Evolutionary conservation across 2,797 vertebrate species (phyloP).

Genomic region (Characodon lateralis): DNA sequence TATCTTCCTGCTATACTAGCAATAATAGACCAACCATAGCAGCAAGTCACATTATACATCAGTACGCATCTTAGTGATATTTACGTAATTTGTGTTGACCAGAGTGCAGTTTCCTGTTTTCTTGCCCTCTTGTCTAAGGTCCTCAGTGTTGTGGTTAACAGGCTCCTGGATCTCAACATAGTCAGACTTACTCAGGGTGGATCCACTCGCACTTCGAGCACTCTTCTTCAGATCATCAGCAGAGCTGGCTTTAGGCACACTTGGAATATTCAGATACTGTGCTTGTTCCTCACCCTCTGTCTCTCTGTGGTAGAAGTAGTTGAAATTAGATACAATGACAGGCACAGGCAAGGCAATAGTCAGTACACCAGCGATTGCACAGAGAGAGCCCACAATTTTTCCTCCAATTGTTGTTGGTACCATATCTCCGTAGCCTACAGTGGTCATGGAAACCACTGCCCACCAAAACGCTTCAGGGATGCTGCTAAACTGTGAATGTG

Average conservation of each 20-base stretch:
- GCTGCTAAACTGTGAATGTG: constrained; percentile 92
- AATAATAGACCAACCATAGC: constrained; percentile 10
- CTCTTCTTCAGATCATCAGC: constrained; percentile 92
- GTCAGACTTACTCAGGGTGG: constrained; percentile 95
- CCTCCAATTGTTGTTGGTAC: constrained; percentile 97
- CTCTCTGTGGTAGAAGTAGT: constrained; percentile 99
- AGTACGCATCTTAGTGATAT: constrained; percentile 98
- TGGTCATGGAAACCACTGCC: constrained; percentile 99
- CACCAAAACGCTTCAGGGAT: constrained; percentile 99
- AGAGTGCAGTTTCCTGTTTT: constrained; percentile 97
- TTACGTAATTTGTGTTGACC: constrained; percentile 98
- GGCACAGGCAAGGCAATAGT: constrained; percentile 97
- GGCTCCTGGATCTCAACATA: constrained; percentile 98
- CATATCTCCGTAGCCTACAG: constrained; percentile 98
- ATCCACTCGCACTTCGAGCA: constrained; percentile 91
- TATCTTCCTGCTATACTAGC: constrained; percentile 22
- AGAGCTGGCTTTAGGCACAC: constrained; percentile 89
- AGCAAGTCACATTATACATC: constrained; percentile 84
- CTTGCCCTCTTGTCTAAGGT: constrained; percentile 93
- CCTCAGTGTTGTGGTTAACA: constrained; percentile 93
- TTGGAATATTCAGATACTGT: constrained; percentile 93
- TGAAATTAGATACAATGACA: constrained; percentile 98
- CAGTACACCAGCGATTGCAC: constrained; percentile 95
- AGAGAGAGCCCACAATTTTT: constrained; percentile 97
- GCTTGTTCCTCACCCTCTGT: constrained; percentile 98